These are phyloP conservation scores for Orthonyx spaldingii DNA, from an alignment of 2,113 vertebrate genomes.

Conservation along the genomic window DNA sequence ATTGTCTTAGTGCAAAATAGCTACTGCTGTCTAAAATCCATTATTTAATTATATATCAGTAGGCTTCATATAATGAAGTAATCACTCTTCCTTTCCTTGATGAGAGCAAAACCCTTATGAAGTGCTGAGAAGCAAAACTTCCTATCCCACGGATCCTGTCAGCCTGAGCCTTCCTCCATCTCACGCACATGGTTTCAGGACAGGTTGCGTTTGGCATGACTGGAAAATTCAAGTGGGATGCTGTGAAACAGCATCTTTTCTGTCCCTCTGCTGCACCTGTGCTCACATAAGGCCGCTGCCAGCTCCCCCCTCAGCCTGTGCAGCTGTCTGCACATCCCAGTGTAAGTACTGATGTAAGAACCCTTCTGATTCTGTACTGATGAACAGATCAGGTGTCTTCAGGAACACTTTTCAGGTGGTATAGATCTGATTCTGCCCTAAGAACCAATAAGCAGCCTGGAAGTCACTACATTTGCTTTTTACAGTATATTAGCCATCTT, in stretches of 20 bases:
- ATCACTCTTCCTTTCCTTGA: background rate
- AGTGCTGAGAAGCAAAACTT: background rate
- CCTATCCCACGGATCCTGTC: background rate
- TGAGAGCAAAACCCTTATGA: background rate
- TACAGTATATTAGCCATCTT: background rate
- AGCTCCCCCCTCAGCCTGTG: background rate
- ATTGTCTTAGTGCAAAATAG: background rate
- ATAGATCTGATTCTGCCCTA: background rate
- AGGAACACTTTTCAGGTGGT: background rate
- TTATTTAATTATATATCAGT: background rate
- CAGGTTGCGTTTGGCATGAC: background rate
- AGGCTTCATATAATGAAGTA: background rate
- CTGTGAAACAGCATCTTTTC: background rate
- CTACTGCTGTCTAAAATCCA: background rate
- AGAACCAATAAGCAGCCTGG: background rate
- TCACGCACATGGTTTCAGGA: background rate
- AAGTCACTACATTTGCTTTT: background rate
- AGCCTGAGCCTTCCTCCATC: background rate
- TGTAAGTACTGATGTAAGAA: background rate
- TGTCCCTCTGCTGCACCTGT: background rate
- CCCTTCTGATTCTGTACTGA: background rate
- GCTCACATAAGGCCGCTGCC: background rate
- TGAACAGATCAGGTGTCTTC: background rate
- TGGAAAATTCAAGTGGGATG: background rate
- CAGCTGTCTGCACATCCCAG: background rate